Evolutionary conservation across 2,888 invertebrate genomes (phyloP).

Genomic region (Pandemis cinnamomeana): DNA sequence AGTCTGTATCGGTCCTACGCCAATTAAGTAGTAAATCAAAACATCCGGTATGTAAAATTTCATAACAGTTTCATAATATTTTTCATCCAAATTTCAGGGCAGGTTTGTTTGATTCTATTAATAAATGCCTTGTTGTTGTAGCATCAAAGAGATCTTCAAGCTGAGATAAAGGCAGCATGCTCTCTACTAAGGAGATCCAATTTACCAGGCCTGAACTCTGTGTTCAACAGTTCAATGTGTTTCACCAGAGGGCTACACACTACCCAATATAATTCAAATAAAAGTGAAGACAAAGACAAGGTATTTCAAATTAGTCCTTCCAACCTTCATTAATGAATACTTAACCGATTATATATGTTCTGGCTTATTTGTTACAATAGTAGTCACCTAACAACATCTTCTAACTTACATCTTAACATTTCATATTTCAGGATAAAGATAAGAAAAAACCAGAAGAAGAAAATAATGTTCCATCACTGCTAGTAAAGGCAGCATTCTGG

Average conservation of each 20-base stretch:
- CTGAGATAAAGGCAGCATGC: conserved; percentile 85
- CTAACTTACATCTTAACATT: background rate
- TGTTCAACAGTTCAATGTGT: conserved; percentile 49
- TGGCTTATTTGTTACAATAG: background rate
- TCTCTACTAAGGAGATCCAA: conserved; percentile 81
- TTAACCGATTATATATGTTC: background rate
- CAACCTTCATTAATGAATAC: background rate
- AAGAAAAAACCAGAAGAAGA: conserved; percentile 84
- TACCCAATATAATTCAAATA: conserved; percentile 52
- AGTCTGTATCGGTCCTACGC: conserved; percentile 68
- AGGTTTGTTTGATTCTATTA: background rate
- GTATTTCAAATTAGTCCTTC: conserved; percentile 42
- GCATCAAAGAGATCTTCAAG: conserved; percentile 67
- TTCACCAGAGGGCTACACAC: conserved; percentile 61
- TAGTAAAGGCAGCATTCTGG: conserved; percentile 92
- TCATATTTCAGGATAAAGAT: conserved; percentile 62
- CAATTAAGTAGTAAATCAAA: conserved; percentile 64
- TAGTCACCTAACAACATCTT: background rate
- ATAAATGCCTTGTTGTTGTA: conserved; percentile 46
- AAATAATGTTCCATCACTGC: conserved; percentile 88
- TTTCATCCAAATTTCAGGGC: background rate
- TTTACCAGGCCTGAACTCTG: conserved; percentile 63
- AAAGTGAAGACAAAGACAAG: conserved; percentile 60
- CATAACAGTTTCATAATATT: conserved; percentile 2
- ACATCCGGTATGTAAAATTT: conserved; percentile 62